Percentiles rank a stretch among this genome's conserved stretches.
Conservation (phyloP, 2,888 invertebrate genomes). For the Philaethria dido region DNA sequence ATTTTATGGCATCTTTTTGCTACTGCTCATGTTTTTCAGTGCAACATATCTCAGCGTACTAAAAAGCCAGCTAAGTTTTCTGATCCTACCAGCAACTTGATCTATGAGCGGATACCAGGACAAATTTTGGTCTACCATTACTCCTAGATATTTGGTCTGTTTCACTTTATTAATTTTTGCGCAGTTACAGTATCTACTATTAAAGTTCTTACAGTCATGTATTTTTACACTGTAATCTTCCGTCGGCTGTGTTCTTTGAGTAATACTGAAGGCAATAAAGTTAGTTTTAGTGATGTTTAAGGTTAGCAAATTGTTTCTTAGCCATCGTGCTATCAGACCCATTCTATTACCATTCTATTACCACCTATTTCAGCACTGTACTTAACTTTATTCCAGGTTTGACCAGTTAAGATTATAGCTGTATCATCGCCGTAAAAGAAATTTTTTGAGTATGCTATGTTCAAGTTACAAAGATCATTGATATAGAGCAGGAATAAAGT, state of each 20-base stretch:
- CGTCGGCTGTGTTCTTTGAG: background rate
- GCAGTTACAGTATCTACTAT: background rate
- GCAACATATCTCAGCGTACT: no score
- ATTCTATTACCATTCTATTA: no score
- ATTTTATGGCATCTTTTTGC: no score
- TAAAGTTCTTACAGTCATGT: no score
- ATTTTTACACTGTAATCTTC: background rate
- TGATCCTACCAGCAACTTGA: background rate
- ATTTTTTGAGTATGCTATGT: slow-evolving; percentile 21
- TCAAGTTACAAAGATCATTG: slow-evolving; percentile 32
- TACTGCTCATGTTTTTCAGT: no score
- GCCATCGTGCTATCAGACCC: slow-evolving; percentile 1
- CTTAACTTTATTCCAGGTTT: slow-evolving; percentile 20
- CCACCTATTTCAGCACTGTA: slow-evolving; percentile 14
- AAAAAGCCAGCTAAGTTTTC: background rate
- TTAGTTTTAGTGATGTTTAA: background rate
- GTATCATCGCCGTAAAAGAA: slow-evolving; percentile 36
- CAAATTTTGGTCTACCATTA: background rate
- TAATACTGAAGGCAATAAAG: background rate
- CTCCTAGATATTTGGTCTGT: background rate
- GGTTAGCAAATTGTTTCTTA: slow-evolving; percentile 6
- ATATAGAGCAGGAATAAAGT: slow-evolving; percentile 39
- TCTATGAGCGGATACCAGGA: background rate
- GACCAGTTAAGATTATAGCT: slow-evolving; percentile 31
- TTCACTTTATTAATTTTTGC: background rate